Conservation (phyloP, 2,797 vertebrate genomes). For the Sebastes flavidus region DNA sequence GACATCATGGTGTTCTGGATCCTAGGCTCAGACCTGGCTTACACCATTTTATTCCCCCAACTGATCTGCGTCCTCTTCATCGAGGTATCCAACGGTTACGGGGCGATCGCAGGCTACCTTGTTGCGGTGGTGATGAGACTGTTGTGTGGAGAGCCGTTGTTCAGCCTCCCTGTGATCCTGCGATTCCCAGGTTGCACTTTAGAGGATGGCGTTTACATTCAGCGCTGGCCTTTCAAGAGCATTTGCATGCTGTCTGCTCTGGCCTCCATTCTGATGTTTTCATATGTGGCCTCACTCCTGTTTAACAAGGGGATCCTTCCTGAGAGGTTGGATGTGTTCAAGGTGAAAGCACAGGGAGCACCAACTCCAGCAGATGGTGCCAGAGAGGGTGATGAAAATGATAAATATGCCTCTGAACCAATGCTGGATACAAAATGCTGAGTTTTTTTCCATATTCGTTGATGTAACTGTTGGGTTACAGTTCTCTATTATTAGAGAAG, state of each 20-base stretch:
- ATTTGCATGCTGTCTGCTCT: conserved; percentile 70
- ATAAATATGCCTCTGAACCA: background rate
- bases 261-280: conserved; percentile 33
- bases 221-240: conserved; percentile 77
- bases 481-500: no score
- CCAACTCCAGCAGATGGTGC: background rate
- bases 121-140: conserved; percentile 7
- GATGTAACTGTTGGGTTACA: no score
- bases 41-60: conserved; percentile 77
- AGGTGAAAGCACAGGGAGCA: background rate
- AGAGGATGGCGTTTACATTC: conserved; percentile 48
- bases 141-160: conserved; percentile 32
- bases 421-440: background rate
- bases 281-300: conserved; percentile 8
- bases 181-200: conserved; percentile 66
- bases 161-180: conserved; percentile 60
- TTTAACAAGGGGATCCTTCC: conserved; percentile 40
- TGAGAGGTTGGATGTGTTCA: conserved; percentile 33
- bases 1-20: conserved; percentile 73
- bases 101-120: conserved; percentile 1
- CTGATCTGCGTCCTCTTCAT: conserved; percentile 76
- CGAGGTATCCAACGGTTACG: conserved; percentile 67
- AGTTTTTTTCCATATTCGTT: background rate
- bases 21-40: conserved; percentile 74
- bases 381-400: background rate